These are phyloP conservation scores for Andrena marginata DNA, from an alignment of 2,888 invertebrate species.

Conservation along the genomic window DNA sequence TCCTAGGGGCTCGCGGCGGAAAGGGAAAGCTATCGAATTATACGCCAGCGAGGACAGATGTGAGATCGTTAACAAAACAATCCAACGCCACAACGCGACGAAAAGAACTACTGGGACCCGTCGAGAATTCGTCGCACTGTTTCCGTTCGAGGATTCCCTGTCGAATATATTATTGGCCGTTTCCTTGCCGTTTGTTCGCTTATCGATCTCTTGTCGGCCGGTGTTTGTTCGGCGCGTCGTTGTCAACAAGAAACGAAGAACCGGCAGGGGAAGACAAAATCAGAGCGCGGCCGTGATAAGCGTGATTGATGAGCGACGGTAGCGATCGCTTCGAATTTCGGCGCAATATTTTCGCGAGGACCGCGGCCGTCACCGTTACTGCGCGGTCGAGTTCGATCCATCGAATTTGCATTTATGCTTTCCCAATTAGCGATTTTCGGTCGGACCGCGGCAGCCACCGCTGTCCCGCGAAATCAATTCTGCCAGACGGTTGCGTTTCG, in stretches of 20 bases:
- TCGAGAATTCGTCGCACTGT: not conserved
- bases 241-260: slow-evolving; percentile 58
- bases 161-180: slow-evolving; percentile 49
- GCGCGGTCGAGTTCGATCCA: slow-evolving; percentile 30
- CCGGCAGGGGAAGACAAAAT: slow-evolving; percentile 50
- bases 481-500: not conserved
- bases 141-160: not conserved
- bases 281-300: slow-evolving; percentile 60
- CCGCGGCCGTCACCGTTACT: slow-evolving; percentile 30
- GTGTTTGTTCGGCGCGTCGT: slow-evolving; percentile 49
- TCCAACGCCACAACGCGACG: too few species aligned
- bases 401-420: slow-evolving; percentile 75
- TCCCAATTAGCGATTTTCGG: slow-evolving; percentile 67
- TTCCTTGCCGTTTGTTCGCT: slow-evolving; percentile 40
- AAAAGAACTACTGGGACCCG: not conserved
- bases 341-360: slow-evolving; percentile 65
- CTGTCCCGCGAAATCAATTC: not conserved
- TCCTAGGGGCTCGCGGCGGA: too few species aligned
- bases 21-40: too few species aligned
- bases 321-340: slow-evolving; percentile 68
- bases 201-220: slow-evolving; percentile 63
- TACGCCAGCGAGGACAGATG: too few species aligned
- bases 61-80: too few species aligned
- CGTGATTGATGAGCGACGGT: slow-evolving; percentile 71
- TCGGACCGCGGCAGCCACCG: not conserved